phyloP scores from a whole-genome alignment of 1,140 invertebrate genomes.

The Eufriesea mexicana region DNA sequence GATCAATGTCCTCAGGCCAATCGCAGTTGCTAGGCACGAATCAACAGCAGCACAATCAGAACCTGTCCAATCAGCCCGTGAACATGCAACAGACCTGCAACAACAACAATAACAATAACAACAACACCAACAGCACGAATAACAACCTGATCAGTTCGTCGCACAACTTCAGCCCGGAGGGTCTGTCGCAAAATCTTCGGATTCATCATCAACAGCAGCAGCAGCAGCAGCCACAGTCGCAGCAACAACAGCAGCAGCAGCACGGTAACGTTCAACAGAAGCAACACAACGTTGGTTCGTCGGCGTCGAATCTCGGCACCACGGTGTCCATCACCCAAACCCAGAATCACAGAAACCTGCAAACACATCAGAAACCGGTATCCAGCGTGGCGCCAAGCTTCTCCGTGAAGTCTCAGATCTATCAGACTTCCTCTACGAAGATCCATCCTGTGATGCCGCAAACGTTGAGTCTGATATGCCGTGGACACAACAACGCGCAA shows the following conservation, averaged over 20 bases:
- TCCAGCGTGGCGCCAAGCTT: constrained; percentile 91
- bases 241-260: constrained; percentile 69
- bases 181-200: constrained; percentile 74
- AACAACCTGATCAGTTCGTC: constrained; percentile 64
- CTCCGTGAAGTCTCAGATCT: constrained; percentile 88
- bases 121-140: constrained; percentile 67
- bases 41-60: constrained; percentile 73
- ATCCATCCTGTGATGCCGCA: constrained; percentile 91
- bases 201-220: constrained; percentile 67
- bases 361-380: constrained; percentile 87
- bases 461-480: constrained; percentile 84
- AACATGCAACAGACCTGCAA: constrained; percentile 68
- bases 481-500: constrained; percentile 78
- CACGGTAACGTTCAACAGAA: constrained; percentile 61
- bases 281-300: constrained; percentile 60
- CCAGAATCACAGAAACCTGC: constrained; percentile 72
- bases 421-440: constrained; percentile 91
- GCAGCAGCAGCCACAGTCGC: constrained; percentile 65
- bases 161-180: constrained; percentile 70
- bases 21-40: constrained; percentile 75
- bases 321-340: constrained; percentile 64
- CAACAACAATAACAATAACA: constrained; percentile 70
- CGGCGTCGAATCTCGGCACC: constrained; percentile 62
- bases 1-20: constrained; percentile 69
- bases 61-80: constrained; percentile 57